Percentiles rank a stretch among this genome's conserved stretches.
These are phyloP conservation scores for Papilio aristodemus DNA, from an alignment of 1,140 invertebrate genomes.

Conservation along the genomic window DNA sequence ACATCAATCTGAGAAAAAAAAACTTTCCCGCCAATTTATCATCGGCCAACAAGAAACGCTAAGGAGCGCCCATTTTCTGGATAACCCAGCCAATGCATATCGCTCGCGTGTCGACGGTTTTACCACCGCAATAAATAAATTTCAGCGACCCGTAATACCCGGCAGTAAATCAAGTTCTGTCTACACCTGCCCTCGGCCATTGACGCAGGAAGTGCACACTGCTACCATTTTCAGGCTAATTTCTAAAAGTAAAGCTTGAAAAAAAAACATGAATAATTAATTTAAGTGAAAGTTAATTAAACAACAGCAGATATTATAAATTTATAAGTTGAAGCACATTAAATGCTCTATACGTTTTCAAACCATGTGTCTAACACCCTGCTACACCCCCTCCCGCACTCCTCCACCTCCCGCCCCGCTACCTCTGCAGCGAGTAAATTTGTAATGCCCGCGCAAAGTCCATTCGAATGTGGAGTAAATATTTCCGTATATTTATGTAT, in stretches of 20 bases:
- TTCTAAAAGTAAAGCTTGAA: too few species aligned
- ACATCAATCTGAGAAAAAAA: neutral
- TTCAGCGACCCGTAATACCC: neutral
- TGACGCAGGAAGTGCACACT: neutral
- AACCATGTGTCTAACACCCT: too few species aligned
- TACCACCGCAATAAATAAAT: neutral
- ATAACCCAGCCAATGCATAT: conserved; percentile 3
- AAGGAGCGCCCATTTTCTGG: neutral
- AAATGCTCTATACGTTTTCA: neutral
- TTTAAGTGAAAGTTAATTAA: too few species aligned
- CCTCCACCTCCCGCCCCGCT: neutral
- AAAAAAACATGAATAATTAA: too few species aligned
- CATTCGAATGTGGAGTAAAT: neutral
- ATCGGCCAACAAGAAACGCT: neutral
- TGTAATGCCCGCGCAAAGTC: neutral
- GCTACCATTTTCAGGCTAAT: neutral
- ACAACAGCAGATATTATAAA: too few species aligned
- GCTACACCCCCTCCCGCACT: too few species aligned
- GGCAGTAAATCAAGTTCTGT: neutral
- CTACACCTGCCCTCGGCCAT: neutral
- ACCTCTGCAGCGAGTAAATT: neutral
- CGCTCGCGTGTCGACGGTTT: neutral
- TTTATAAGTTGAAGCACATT: too few species aligned
- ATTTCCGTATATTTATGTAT: neutral
- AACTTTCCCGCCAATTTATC: neutral